Conservation (phyloP, 2,888 invertebrate species). For the Ceramica pisi region DNA sequence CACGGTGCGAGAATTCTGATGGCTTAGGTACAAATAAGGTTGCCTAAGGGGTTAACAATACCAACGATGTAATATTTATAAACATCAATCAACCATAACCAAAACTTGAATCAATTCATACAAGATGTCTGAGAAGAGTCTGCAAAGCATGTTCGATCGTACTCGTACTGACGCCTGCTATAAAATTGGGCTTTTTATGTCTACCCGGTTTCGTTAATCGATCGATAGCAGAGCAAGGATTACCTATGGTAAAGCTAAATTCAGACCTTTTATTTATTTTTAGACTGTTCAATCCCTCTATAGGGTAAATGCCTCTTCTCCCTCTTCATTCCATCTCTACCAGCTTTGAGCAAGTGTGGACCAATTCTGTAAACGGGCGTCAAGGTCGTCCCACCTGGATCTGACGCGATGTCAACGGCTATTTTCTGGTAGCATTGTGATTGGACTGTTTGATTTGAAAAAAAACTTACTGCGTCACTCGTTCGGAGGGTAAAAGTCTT, state of each 20-base stretch:
- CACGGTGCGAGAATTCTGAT: constrained; percentile 46
- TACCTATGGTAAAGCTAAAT: constrained; percentile 21
- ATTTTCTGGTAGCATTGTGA: no score
- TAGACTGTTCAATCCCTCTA: no score
- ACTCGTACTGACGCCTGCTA: background rate
- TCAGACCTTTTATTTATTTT: background rate
- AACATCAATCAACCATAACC: background rate
- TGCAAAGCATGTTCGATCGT: background rate
- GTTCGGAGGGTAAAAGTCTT: background rate
- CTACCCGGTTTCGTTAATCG: background rate
- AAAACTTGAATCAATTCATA: background rate
- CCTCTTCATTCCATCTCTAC: no score
- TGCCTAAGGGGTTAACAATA: background rate
- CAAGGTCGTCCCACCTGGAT: no score
- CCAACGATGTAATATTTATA: background rate
- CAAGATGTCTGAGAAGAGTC: no score
- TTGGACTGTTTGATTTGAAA: background rate
- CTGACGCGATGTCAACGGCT: no score
- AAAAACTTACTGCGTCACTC: constrained; percentile 40
- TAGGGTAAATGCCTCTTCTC: no score
- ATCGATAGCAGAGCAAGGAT: background rate
- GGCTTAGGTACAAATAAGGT: background rate
- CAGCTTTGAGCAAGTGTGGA: no score
- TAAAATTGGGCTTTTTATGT: background rate
- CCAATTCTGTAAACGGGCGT: no score